These are phyloP conservation scores for Epinotia ramella DNA, from an alignment of 2,888 invertebrate species.

Conservation along the genomic window DNA sequence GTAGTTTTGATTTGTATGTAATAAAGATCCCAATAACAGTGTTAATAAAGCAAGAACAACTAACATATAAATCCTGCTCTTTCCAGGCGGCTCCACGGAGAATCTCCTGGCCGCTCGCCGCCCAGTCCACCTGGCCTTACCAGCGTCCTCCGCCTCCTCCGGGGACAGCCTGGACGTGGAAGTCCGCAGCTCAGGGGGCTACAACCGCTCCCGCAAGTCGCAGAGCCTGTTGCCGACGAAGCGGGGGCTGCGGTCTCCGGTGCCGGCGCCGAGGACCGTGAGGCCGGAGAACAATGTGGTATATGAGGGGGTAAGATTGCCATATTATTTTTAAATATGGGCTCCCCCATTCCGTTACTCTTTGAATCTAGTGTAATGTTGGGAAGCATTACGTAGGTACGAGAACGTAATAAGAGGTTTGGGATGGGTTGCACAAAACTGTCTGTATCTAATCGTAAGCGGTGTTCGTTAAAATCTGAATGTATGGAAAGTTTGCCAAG, in stretches of 20 bases:
- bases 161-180: constrained; percentile 80
- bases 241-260: constrained; percentile 68
- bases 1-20: no score
- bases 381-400: no score
- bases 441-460: no score
- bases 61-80: neutral
- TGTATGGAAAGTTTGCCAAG: no score
- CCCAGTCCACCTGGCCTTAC: constrained; percentile 71
- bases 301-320: constrained; percentile 61
- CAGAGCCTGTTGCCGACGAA: constrained; percentile 76
- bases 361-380: no score
- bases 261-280: constrained; percentile 68
- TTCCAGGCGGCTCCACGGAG: constrained; percentile 79
- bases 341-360: no score
- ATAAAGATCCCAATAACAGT: no score
- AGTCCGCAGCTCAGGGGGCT: constrained; percentile 62
- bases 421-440: no score
- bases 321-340: no score
- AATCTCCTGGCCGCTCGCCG: constrained; percentile 68
- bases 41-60: no score
- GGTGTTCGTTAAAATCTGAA: no score
- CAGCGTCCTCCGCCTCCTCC: constrained; percentile 69
- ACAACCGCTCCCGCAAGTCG: constrained; percentile 69
- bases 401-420: no score
- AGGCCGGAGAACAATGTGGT: constrained; percentile 54